These are phyloP conservation scores for Ypsolopha sequella DNA, from an alignment of 2,888 invertebrate species.

Conservation along the genomic window DNA sequence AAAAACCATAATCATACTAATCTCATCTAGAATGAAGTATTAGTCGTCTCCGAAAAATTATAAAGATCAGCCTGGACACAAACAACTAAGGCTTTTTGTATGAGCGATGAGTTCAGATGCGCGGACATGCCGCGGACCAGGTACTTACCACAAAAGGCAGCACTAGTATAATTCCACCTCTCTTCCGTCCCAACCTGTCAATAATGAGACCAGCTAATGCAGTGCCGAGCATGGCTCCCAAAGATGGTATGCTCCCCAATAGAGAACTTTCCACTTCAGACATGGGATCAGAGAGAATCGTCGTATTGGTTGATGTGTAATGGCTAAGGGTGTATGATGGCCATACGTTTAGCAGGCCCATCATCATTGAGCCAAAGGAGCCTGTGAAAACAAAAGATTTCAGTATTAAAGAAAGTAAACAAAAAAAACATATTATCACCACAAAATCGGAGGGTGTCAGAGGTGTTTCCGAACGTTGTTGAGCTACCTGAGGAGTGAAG, in stretches of 20 bases:
- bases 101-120: no score
- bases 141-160: conserved; percentile 58
- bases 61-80: no score
- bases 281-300: conserved; percentile 51
- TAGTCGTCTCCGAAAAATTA: no score
- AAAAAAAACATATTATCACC: no score
- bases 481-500: no score
- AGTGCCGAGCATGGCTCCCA: conserved; percentile 64
- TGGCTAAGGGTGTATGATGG: conserved; percentile 66
- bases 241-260: conserved; percentile 65
- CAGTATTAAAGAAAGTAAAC: no score
- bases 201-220: conserved; percentile 53
- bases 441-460: no score
- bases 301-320: conserved; percentile 43
- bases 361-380: conserved; percentile 30
- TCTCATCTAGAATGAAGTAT: no score
- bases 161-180: conserved; percentile 58
- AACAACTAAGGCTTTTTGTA: no score
- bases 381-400: conserved; percentile 19
- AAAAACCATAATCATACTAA: no score
- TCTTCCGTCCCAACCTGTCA: conserved; percentile 64
- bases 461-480: no score
- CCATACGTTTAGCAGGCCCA: conserved; percentile 64
- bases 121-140: neutral
- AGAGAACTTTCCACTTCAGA: conserved; percentile 58